Evolutionary conservation across 2,113 vertebrate species (phyloP).

Genomic region (Nansenia antarctica): DNA sequence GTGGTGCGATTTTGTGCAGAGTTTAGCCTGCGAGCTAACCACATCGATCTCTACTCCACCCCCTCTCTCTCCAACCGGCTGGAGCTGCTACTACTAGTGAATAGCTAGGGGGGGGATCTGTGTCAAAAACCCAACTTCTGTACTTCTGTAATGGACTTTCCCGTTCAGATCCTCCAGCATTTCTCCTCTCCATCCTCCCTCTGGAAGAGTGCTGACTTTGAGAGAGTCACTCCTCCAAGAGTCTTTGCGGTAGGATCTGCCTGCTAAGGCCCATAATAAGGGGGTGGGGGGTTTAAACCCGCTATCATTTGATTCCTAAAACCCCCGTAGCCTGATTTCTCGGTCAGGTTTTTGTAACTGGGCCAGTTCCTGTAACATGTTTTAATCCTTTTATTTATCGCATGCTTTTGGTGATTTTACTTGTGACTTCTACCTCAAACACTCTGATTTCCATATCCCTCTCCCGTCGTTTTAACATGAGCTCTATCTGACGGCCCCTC

Average conservation of each 20-base stretch:
- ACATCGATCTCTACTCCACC: slow-evolving; percentile 66
- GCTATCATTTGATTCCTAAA: slow-evolving; percentile 34
- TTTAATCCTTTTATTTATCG: neutral
- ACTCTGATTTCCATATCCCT: slow-evolving; percentile 41
- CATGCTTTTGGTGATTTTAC: neutral
- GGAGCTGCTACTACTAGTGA: slow-evolving; percentile 24
- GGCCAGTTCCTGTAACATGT: slow-evolving; percentile 4
- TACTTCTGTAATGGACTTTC: neutral
- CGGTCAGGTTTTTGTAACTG: slow-evolving; percentile 44
- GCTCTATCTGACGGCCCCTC: slow-evolving; percentile 16
- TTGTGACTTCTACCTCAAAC: slow-evolving; percentile 67
- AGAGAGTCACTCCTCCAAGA: slow-evolving; percentile 58
- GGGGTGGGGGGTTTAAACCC: slow-evolving; percentile 47
- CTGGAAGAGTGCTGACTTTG: slow-evolving; percentile 66
- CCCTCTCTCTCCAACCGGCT: slow-evolving; percentile 24
- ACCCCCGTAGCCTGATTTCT: slow-evolving; percentile 24
- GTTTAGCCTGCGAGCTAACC: slow-evolving; percentile 63
- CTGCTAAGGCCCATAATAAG: slow-evolving; percentile 43
- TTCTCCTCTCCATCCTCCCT: slow-evolving; percentile 68
- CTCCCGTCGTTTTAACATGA: neutral
- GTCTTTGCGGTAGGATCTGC: slow-evolving; percentile 27
- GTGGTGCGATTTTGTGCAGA: slow-evolving; percentile 66
- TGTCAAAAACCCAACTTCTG: slow-evolving; percentile 23
- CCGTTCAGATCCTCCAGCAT: slow-evolving; percentile 8
- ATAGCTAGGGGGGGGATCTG: slow-evolving; percentile 17